Base-by-base conservation (phyloP, 37 sponge, comb jelly and placozoan species). In the Ianthella basta region DNA sequence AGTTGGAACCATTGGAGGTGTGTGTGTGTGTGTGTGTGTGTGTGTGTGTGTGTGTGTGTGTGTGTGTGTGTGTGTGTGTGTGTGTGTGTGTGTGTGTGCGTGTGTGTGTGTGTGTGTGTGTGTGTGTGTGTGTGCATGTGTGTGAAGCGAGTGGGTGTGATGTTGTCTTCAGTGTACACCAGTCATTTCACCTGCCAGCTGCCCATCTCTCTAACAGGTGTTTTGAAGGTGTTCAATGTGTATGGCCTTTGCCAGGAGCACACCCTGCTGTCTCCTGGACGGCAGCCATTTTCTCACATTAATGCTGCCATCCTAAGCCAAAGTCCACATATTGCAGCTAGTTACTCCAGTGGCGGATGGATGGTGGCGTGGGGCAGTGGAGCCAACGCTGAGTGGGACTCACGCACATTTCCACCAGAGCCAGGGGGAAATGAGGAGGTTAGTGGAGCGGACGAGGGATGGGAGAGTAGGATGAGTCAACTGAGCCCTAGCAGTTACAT, bases 21-120 rank as follows among this genome's bases (percentile, higher is more conserved):
- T 44, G 50, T 44, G 8, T 44, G 50, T 44, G 50, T 32, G 36
- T 34, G 24, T 27, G 36, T 34, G 20, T 6, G 6, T 81, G 81
- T 81, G 81, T 60, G 63, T 60, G 38, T 60, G 63, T 60, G 81
- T 32, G 39, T 80, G 60, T 81, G 60, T 81, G 63, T 60, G 81
- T 56, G 63, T 81, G 38, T 44, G 13, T 53, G 79, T 78, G 79
- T 53, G 73, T 72, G 73, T 20, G 35, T 44, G 50, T 8, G 8
- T 44, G 50, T 44, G 50, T 44, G 50, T 44, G 50, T 44, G 50
- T 44, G 50, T 8, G 8, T 44, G 50, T 44, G 50, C 8, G 50
- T 44, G 50, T 44, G 50, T 44, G 50, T 8, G 55, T 78, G 79
- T 41, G 44, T 41, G 44, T 78, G 79, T 78, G 79, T 78, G 79